Evolutionary conservation across 2,797 vertebrate genomes (phyloP).

Genomic region (Hemibagrus guttatus): DNA sequence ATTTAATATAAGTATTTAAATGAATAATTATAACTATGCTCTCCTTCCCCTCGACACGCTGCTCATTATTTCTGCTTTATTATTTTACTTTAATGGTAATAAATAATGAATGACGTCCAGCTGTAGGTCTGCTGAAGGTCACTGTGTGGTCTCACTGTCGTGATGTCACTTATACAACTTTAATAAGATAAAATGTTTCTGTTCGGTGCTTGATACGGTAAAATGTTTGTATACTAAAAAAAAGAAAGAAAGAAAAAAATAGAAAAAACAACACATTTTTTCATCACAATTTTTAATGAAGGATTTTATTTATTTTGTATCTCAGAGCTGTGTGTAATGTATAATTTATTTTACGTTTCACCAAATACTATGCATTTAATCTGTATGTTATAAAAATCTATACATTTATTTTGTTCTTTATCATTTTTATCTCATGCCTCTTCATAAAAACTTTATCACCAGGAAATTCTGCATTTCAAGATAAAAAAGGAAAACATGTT

Average conservation of each 20-base stretch:
- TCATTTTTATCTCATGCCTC: background rate
- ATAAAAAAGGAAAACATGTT: background rate
- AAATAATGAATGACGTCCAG: background rate
- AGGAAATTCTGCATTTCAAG: background rate
- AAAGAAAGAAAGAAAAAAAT: slow-evolving; percentile 8
- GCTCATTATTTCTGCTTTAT: background rate
- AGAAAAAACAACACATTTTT: background rate
- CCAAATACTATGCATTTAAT: slow-evolving; percentile 70
- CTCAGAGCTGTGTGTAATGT: slow-evolving; percentile 52
- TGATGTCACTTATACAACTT: slow-evolving; percentile 60
- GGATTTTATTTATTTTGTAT: slow-evolving; percentile 73
- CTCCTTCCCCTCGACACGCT: background rate
- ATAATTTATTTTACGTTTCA: slow-evolving; percentile 71
- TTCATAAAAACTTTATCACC: background rate
- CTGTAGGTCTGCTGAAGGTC: slow-evolving; percentile 3
- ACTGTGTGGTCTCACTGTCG: slow-evolving; percentile 64
- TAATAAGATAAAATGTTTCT: slow-evolving; percentile 67
- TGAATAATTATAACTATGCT: background rate
- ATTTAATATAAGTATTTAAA: background rate
- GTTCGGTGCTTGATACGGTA: slow-evolving; percentile 79
- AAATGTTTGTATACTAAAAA: slow-evolving; percentile 75
- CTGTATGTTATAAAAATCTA: background rate
- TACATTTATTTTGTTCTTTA: background rate
- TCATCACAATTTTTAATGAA: slow-evolving; percentile 59
- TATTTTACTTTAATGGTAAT: background rate